These are phyloP conservation scores for Leptestheria dahalacensis DNA, from an alignment of 1,140 invertebrate species.

Conservation along the genomic window DNA sequence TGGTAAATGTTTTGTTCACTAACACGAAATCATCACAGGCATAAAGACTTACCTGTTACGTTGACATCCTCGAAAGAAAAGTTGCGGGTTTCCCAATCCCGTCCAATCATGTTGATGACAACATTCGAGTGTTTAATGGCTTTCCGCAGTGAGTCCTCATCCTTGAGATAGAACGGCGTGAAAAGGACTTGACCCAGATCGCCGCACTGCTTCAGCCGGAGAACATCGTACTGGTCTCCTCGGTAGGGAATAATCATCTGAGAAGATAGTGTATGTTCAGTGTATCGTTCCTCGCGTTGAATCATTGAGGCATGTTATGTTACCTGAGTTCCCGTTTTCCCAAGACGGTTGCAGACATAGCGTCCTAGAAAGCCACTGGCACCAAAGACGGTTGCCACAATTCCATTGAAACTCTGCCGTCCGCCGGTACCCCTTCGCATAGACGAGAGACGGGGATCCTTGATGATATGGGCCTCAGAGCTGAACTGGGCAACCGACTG, in stretches of 20 bases:
- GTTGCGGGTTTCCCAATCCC: slow-evolving; percentile 82
- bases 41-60: slow-evolving; percentile 19
- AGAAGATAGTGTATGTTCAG: not conserved
- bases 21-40: not conserved
- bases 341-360: slow-evolving; percentile 72
- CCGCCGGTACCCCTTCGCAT: slow-evolving; percentile 81
- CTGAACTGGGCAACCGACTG: slow-evolving; percentile 18
- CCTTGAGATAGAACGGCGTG: slow-evolving; percentile 64
- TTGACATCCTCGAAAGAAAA: slow-evolving; percentile 68
- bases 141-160: slow-evolving; percentile 76
- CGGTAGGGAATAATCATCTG: slow-evolving; percentile 86
- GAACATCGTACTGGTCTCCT: slow-evolving; percentile 61
- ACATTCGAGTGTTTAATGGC: slow-evolving; percentile 91
- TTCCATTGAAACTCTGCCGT: slow-evolving; percentile 87
- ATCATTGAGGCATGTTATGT: not conserved
- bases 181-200: slow-evolving; percentile 94
- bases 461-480: slow-evolving; percentile 26
- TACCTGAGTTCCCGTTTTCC: slow-evolving; percentile 71
- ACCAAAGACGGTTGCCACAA: slow-evolving; percentile 95
- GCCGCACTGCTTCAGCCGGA: slow-evolving; percentile 63
- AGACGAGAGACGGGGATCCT: slow-evolving; percentile 38
- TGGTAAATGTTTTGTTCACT: not conserved
- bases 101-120: slow-evolving; percentile 88
- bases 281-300: not conserved
- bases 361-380: slow-evolving; percentile 71